These are phyloP conservation scores for Protaetia brevitarsis DNA, from an alignment of 1,140 invertebrate genomes.

Conservation along the genomic window DNA sequence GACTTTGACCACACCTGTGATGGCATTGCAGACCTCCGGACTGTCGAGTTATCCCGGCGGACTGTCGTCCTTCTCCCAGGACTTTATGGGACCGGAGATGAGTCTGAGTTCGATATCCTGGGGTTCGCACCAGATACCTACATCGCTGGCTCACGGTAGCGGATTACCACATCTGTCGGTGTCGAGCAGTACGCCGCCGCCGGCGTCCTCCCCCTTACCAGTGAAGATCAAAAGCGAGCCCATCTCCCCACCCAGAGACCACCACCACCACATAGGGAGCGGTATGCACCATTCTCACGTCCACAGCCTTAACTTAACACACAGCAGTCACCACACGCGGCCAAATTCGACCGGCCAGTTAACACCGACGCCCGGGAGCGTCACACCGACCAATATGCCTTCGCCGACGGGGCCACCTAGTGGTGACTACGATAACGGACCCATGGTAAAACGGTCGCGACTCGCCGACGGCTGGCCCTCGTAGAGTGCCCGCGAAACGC, in stretches of 20 bases:
- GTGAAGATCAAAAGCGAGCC: conserved; percentile 94
- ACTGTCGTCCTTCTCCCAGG: conserved; percentile 66
- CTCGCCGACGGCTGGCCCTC: conserved; percentile 82
- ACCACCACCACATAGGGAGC: conserved; percentile 51
- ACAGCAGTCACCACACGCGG: conserved; percentile 47
- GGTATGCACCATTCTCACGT: conserved; percentile 51
- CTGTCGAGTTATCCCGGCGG: conserved; percentile 62
- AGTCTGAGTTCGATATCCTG: conserved; percentile 62
- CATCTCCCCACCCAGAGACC: conserved; percentile 80
- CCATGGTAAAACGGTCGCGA: conserved; percentile 76
- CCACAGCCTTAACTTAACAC: conserved; percentile 48
- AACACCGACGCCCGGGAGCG: conserved; percentile 62
- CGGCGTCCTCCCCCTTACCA: conserved; percentile 72
- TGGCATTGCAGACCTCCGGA: conserved; percentile 70
- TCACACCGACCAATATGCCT: conserved; percentile 73
- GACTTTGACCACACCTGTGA: conserved; percentile 70
- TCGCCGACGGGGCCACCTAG: conserved; percentile 62
- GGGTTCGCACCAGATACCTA: conserved; percentile 61
- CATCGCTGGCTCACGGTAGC: conserved; percentile 61
- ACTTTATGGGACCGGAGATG: conserved; percentile 69
- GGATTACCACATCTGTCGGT: conserved; percentile 76
- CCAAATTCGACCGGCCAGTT: conserved; percentile 58
- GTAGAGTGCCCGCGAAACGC: conserved; percentile 54
- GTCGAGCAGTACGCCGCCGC: conserved; percentile 79
- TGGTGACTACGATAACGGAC: conserved; percentile 76